These are phyloP conservation scores for Neuroterus valhalla DNA, from an alignment of 1,140 invertebrate genomes.

Conservation along the genomic window DNA sequence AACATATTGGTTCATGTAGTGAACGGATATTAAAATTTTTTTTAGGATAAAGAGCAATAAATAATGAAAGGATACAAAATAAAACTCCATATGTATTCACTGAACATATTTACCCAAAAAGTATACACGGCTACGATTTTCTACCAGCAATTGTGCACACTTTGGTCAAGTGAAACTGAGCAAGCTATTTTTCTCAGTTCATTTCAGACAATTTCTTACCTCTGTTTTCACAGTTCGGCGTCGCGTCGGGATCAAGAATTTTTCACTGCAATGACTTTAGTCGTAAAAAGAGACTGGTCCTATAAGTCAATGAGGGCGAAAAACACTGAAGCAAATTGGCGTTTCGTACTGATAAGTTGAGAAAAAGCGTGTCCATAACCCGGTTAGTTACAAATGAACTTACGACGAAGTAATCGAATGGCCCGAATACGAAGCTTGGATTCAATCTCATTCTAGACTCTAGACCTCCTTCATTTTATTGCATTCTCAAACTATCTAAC, in stretches of 20 bases:
- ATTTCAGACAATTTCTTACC: background rate
- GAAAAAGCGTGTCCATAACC: slow-evolving; percentile 53
- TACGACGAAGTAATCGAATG: slow-evolving; percentile 53
- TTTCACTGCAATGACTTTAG: slow-evolving; percentile 8
- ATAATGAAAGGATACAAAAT: too few species aligned
- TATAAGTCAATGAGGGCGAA: slow-evolving; percentile 37
- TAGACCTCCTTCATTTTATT: slow-evolving; percentile 54
- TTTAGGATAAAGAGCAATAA: too few species aligned
- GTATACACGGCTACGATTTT: too few species aligned
- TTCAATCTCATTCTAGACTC: slow-evolving; percentile 50
- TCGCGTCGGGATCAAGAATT: background rate
- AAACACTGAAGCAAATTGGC: slow-evolving; percentile 55
- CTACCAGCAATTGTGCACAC: too few species aligned
- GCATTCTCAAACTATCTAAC: slow-evolving; percentile 42
- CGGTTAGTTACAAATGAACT: slow-evolving; percentile 56
- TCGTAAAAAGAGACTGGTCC: background rate
- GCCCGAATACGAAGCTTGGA: slow-evolving; percentile 48
- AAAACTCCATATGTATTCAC: too few species aligned
- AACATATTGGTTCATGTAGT: too few species aligned
- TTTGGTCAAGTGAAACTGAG: background rate
- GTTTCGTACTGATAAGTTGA: slow-evolving; percentile 47
- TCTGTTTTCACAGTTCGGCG: background rate
- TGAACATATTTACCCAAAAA: too few species aligned
- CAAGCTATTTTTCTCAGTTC: slow-evolving; percentile 3
- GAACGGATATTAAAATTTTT: too few species aligned